Evolutionary conservation across 2,113 vertebrate species (phyloP).

Genomic region (Tragelaphus imberbis): DNA sequence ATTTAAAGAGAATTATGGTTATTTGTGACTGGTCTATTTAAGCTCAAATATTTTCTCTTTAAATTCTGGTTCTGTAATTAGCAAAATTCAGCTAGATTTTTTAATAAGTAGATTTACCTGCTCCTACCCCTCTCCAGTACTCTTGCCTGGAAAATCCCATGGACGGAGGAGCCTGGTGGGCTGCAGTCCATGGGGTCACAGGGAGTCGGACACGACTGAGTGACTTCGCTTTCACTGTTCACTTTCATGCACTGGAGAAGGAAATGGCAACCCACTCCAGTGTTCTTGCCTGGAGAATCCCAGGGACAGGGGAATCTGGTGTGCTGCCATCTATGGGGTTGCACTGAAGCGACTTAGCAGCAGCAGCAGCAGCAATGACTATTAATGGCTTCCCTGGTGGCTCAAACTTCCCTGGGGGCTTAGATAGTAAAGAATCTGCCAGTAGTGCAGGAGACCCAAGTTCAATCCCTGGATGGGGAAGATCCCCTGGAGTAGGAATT

Average conservation of each 20-base stretch:
- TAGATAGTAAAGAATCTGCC: background rate
- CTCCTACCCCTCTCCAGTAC: background rate
- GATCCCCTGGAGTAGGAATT: background rate
- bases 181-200: too few relatives aligned
- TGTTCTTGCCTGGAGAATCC: too few relatives aligned
- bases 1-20: background rate
- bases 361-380: background rate
- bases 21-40: constrained; percentile 21
- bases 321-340: too few relatives aligned
- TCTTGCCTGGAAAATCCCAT: too few relatives aligned
- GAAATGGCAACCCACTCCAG: too few relatives aligned
- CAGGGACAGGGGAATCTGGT: too few relatives aligned
- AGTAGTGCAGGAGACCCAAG: background rate
- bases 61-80: constrained; percentile 13
- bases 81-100: background rate
- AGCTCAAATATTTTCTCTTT: background rate
- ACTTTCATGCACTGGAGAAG: too few relatives aligned
- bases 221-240: too few relatives aligned
- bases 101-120: background rate
- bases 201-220: too few relatives aligned
- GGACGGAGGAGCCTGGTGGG: too few relatives aligned
- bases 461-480: background rate
- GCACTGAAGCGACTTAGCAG: too few relatives aligned
- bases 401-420: background rate
- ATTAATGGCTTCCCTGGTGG: background rate